These are phyloP conservation scores for Chironomus riparius DNA, from an alignment of 2,888 invertebrate species.

Conservation along the genomic window DNA sequence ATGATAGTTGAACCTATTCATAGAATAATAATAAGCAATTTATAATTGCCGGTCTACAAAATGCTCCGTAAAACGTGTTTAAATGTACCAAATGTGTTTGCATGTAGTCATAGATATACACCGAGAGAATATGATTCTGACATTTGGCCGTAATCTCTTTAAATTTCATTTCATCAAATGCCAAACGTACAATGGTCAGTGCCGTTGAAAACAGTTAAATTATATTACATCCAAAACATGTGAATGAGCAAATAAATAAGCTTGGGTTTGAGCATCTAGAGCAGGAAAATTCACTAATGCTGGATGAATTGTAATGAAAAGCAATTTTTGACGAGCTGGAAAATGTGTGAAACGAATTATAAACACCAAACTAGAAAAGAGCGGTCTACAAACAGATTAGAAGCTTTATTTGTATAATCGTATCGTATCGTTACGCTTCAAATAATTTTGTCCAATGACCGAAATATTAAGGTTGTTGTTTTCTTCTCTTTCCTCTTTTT, in stretches of 20 bases:
- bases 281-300: not conserved
- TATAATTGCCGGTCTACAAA: not conserved
- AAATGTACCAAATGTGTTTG: no score
- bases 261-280: not conserved
- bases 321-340: not conserved
- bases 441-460: not conserved
- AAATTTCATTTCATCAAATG: not conserved
- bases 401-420: conserved; percentile 11
- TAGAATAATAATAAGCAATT: not conserved
- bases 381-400: conserved; percentile 15
- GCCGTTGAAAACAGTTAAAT: not conserved
- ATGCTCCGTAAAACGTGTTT: not conserved
- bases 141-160: conserved; percentile 7
- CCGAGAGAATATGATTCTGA: not conserved
- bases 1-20: not conserved
- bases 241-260: not conserved
- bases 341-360: conserved; percentile 20
- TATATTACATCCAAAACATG: not conserved
- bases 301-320: not conserved
- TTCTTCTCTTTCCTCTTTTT: not conserved
- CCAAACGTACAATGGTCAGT: not conserved
- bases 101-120: not conserved
- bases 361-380: not conserved
- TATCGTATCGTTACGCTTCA: not conserved
- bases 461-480: not conserved